Conservation (phyloP, 2,888 invertebrate genomes). For the Pogonocherus hispidulus region DNA sequence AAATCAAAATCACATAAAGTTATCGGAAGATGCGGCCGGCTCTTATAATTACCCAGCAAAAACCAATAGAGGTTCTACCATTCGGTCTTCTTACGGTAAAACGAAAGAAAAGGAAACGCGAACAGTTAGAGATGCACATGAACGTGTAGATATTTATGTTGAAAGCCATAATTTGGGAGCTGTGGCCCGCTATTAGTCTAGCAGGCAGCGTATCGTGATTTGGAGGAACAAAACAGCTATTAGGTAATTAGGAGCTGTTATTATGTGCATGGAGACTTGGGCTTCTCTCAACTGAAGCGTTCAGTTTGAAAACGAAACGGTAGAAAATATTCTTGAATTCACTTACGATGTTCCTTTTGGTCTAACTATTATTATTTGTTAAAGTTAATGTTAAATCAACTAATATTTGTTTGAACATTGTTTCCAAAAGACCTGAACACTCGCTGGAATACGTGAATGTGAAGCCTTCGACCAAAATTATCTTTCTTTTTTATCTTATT, state of each 20-base stretch:
- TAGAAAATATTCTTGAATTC: not conserved
- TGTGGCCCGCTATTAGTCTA: not conserved
- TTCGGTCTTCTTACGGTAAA: not conserved
- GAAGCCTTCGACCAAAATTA: no score
- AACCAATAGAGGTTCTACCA: constrained; percentile 38
- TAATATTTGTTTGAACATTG: no score
- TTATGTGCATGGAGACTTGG: not conserved
- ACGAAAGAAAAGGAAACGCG: not conserved
- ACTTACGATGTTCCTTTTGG: not conserved
- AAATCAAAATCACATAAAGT: constrained; percentile 38
- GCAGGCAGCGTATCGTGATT: not conserved
- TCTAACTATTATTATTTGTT: no score
- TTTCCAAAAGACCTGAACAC: no score
- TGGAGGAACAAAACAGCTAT: not conserved
- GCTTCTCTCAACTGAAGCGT: not conserved
- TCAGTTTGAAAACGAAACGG: no score
- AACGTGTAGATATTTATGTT: not conserved
- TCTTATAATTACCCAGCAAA: constrained; percentile 39
- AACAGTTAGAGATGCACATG: not conserved
- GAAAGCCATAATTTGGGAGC: not conserved
- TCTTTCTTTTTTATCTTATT: no score
- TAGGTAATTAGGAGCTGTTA: not conserved
- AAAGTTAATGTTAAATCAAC: no score
- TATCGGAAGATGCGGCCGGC: constrained; percentile 33
- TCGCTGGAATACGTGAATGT: no score